Base-by-base conservation (phyloP, 1,140 invertebrate species). In the Hylaeus volcanicus region DNA sequence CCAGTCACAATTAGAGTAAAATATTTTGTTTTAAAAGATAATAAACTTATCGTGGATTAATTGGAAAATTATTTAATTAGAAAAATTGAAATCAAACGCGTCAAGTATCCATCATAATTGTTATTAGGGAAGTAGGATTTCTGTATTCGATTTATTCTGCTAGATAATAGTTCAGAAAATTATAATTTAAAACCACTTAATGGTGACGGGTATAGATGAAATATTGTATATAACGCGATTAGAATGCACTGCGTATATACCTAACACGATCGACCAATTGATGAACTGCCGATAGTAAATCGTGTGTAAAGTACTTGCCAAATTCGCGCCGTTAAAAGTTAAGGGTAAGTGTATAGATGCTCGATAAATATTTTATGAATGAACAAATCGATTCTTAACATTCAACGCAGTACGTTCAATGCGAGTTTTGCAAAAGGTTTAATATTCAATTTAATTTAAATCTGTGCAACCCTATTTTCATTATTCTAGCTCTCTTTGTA, bases 241-340 rank as follows among this genome's bases (percentile, higher is more conserved):
- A 65, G 63, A 37, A 72, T 55, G 12, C 5, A 12, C 15, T 0
- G 0, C 43, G 8, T 41, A n/a, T 56, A n/a, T 5, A 63, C 12
- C 37, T 39, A 73, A 4, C 37, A 12, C 5, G 41, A 79, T 66
- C 41, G 71, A 74, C 53, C 77, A 51, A 79, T 79, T 37, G 64
- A 45, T 51, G 41, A 74, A 48, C 26, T 65, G 61, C 58, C 70
- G 15, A 79, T 74, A 56, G 4, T 26, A 48, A 55, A 55, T 56
- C n/a, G 3, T 48, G 12, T n/a, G 14, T 8, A 48, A 64, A 26
- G 65, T 6, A 39, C 8, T 65, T 26, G 14, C 1, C 4, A 0
- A 60, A 48, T 3, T 51, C 3, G 9, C 1, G 39, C 8, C 3
- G n/a, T 45, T 26, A 15, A 37, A 37, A 37, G 15, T 26, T 45